Evolutionary conservation across 37 sponge, comb jelly and placozoan species (phyloP).

Genomic region (Eunapius fragilis): DNA sequence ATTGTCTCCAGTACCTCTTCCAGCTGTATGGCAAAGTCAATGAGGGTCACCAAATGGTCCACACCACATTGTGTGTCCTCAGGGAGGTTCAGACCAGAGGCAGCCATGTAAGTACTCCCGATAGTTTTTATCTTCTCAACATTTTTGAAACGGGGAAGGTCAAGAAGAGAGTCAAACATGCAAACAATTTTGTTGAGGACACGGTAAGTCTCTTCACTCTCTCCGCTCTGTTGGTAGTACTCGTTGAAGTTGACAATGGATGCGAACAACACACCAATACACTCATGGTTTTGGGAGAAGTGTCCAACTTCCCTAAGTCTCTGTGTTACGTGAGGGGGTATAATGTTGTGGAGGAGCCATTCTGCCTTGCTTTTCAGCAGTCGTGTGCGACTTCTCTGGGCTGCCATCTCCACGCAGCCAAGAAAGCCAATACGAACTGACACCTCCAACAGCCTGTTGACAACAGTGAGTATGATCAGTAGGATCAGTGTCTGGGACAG

Average conservation of each 20-base stretch:
- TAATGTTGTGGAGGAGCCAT: conserved; percentile 74
- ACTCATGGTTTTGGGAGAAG: conserved; percentile 88
- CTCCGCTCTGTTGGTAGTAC: conserved; percentile 36
- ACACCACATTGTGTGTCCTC: not conserved
- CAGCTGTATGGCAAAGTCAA: conserved; percentile 80
- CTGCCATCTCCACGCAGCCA: conserved; percentile 63
- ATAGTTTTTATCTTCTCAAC: conserved; percentile 92
- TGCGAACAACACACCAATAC: conserved; percentile 92
- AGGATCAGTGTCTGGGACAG: conserved; percentile 62
- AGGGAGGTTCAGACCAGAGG: conserved; percentile 72
- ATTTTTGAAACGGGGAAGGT: conserved; percentile 38
- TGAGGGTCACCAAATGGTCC: conserved; percentile 62
- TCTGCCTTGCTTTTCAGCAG: conserved; percentile 62
- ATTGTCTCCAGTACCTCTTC: conserved; percentile 55
- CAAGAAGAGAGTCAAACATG: conserved; percentile 75
- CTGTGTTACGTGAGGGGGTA: conserved; percentile 74
- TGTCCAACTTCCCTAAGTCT: conserved; percentile 50
- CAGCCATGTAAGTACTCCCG: conserved; percentile 93
- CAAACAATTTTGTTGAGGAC: conserved; percentile 72
- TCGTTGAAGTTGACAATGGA: conserved; percentile 88
- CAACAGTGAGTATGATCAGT: conserved; percentile 51
- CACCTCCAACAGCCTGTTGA: conserved; percentile 80
- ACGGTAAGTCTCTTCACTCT: conserved; percentile 38
- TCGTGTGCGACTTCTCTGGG: conserved; percentile 25
- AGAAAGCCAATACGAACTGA: conserved; percentile 74